Evolutionary conservation across 1,140 invertebrate species (phyloP), one percentile per base, ranked within the genome.

Genomic region (Lepidurus couesii): DNA sequence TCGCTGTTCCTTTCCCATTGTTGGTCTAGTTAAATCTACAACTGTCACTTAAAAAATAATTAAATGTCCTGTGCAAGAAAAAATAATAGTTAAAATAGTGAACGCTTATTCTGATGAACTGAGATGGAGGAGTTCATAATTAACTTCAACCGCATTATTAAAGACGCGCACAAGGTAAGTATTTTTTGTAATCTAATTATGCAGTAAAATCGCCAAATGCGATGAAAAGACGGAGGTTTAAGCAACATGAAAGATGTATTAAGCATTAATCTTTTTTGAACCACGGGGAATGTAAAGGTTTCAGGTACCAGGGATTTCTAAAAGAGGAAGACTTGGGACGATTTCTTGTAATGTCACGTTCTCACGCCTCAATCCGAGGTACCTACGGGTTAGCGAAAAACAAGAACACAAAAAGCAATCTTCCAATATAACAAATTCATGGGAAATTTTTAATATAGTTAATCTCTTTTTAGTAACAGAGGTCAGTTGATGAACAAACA

Each of bases 221-320:
- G 21, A 7, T 1, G 0, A 21, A 16, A 65, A 9, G 53, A 5
- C 16, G 1, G 0, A 13, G 8, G 16, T 9, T 65, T 65, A 65
- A 65, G 53, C 53, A 65, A 65, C 45, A 65, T 65, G 16, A 65
- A 65, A 65, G 16, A 65, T 65, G 53, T 65, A 65, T 65, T 65
- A 65, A 65, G 53, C 21, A 65, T 65, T 65, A 65, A 65, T 65
- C n/a, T 65, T 65, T 65, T 65, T 21, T 65, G 8, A 65, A n/a
- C 53, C 53, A 65, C 53, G 21, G n/a, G 53, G 53, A 65, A 65
- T 21, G n/a, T 34, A 9, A 16, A 65, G 53, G 53, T 13, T 13
- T 65, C 53, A 65, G 53, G 53, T 65, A 65, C 53, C 53, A 65
- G 21, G n/a, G 53, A 65, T 65, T 65, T 9, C 53, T n/a, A 13